These are phyloP conservation scores for Cosmopolites sordidus DNA, from an alignment of 2,888 invertebrate genomes.

Conservation along the genomic window DNA sequence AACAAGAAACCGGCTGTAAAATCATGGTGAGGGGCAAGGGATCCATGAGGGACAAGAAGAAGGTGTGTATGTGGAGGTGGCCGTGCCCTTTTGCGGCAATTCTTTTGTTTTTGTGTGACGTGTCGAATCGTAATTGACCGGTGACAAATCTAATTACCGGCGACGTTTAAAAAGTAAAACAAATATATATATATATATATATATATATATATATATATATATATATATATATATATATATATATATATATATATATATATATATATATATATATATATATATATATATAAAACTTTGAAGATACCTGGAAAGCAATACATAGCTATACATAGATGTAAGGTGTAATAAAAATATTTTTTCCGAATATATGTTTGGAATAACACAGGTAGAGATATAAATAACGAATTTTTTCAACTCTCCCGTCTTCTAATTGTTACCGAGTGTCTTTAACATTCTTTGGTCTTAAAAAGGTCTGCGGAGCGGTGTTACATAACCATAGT, in stretches of 20 bases:
- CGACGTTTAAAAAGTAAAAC: no score
- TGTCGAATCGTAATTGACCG: no score
- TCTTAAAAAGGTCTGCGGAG: conserved; percentile 1
- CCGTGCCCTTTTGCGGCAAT: conserved; percentile 3
- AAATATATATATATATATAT: no score
- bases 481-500: conserved; percentile 2
- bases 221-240: no score
- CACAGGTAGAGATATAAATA: conserved; percentile 11
- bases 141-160: no score
- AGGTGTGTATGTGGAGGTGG: conserved; percentile 62
- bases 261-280: no score
- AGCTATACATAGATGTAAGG: neutral
- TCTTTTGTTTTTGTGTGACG: conserved; percentile 12
- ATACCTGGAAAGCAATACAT: no score
- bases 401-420: conserved; percentile 7
- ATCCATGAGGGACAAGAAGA: conserved; percentile 99
- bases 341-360: conserved; percentile 9
- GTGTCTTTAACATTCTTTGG: neutral
- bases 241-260: no score
- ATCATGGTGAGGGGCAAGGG: conserved; percentile 99
- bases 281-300: no score
- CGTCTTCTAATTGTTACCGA: conserved; percentile 10
- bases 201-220: no score
- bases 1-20: conserved; percentile 99
- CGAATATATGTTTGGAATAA: conserved; percentile 1